phyloP scores from a whole-genome alignment of 2,888 invertebrate genomes.

The Cerceris ruficornis region DNA sequence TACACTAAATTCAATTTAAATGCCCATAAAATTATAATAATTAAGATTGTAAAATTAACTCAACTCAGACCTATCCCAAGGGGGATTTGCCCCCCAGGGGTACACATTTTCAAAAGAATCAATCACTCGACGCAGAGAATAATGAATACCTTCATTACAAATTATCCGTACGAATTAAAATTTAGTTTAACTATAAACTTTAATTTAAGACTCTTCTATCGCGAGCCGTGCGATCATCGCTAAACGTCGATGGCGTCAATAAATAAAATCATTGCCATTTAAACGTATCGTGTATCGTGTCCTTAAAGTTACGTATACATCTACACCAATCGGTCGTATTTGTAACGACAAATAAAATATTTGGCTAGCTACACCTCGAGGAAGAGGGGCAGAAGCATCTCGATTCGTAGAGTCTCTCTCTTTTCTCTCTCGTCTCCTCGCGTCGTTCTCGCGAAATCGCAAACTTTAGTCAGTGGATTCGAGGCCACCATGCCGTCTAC shows the following conservation, averaged over 20 bases:
- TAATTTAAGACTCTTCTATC: too few relatives aligned
- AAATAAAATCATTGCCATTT: background rate
- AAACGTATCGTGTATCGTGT: too few relatives aligned
- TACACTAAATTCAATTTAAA: too few relatives aligned
- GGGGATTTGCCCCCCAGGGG: too few relatives aligned
- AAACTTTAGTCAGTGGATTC: slow-evolving; percentile 67
- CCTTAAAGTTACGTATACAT: too few relatives aligned
- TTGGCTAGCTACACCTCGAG: slow-evolving; percentile 34
- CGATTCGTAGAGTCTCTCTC: slow-evolving; percentile 15
- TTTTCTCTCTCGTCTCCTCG: slow-evolving; percentile 10
- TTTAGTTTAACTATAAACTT: too few relatives aligned
- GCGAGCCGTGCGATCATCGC: too few relatives aligned
- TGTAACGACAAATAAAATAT: slow-evolving; percentile 40
- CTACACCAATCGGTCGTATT: background rate
- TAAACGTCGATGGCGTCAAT: background rate
- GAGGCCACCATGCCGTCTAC: slow-evolving; percentile 65
- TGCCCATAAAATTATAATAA: background rate
- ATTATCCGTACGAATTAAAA: too few relatives aligned
- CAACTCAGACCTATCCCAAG: too few relatives aligned
- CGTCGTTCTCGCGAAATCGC: slow-evolving; percentile 48
- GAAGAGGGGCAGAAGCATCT: slow-evolving; percentile 40
- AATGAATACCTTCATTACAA: too few relatives aligned
- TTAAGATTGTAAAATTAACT: background rate
- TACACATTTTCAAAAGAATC: too few relatives aligned
- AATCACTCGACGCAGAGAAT: too few relatives aligned